phyloP scores from a whole-genome alignment of 1,140 invertebrate genomes.

The Dinothrombium tinctorium region DNA sequence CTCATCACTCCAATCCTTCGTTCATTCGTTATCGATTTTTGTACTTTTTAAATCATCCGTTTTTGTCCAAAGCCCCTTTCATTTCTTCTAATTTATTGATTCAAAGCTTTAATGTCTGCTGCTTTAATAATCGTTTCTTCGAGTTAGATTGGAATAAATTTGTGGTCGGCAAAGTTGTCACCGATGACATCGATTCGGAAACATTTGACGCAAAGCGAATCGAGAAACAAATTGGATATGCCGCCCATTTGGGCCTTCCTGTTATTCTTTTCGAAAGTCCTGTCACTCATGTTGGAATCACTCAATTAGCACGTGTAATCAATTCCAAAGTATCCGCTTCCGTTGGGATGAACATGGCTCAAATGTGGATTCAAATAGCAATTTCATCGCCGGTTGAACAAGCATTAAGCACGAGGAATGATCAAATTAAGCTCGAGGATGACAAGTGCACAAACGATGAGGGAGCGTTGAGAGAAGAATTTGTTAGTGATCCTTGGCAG shows the following conservation, averaged over 20 bases:
- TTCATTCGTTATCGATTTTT: no score
- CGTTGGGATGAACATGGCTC: neutral
- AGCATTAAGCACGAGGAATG: neutral
- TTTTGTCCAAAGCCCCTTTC: no score
- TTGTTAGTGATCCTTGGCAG: slow-evolving; percentile 12
- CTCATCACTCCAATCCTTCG: no score
- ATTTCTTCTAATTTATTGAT: no score
- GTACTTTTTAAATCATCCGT: no score
- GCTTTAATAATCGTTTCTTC: no score
- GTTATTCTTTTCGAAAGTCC: neutral
- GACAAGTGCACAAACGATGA: neutral
- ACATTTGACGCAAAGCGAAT: neutral
- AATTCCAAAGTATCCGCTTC: neutral
- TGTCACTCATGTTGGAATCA: no score
- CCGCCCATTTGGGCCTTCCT: neutral
- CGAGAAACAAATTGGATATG: neutral
- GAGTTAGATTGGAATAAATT: no score
- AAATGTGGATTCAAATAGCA: neutral
- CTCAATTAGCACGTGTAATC: neutral
- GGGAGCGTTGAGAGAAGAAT: neutral
- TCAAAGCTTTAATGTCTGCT: no score
- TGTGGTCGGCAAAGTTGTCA: no score
- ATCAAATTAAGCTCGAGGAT: neutral
- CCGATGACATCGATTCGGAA: no score
- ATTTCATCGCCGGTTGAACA: neutral